Conservation (phyloP, 2,113 vertebrate species). For the Bos indicus region DNA sequence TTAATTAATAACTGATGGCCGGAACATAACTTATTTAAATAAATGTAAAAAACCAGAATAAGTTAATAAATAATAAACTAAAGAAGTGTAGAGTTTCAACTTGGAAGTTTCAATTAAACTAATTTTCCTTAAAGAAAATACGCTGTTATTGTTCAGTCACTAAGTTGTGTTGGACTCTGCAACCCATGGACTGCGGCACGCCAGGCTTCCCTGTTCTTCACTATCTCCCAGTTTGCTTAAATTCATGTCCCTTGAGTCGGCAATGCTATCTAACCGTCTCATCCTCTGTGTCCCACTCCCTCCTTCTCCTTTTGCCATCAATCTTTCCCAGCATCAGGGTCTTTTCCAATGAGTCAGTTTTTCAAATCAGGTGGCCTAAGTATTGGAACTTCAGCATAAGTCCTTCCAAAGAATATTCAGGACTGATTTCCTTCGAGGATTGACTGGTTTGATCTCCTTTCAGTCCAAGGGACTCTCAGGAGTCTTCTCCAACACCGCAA, state of each 20-base stretch:
- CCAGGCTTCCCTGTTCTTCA: not conserved
- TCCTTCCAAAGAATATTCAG: not conserved
- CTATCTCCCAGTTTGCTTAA: not conserved
- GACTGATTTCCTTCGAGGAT: not conserved
- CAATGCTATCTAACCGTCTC: not conserved
- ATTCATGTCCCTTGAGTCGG: not conserved
- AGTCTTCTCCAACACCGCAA: not conserved
- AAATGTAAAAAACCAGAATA: not conserved
- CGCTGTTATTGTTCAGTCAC: not conserved
- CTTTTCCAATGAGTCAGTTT: not conserved
- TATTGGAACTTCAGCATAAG: not conserved
- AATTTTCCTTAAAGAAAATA: constrained; percentile 29
- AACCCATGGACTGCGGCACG: not conserved
- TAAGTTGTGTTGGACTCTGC: not conserved
- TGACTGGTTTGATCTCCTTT: not conserved
- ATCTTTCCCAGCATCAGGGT: not conserved
- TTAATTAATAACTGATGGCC: not conserved
- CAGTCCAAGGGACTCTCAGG: not conserved
- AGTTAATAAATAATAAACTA: not conserved
- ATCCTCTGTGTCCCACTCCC: not conserved
- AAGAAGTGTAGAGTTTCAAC: not conserved
- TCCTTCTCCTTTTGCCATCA: not conserved
- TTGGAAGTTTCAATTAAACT: not conserved
- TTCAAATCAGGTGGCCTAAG: not conserved
- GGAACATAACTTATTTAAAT: constrained; percentile 14